phyloP scores from a whole-genome alignment of 2,888 invertebrate genomes.

The Notocelia uddmanniana region DNA sequence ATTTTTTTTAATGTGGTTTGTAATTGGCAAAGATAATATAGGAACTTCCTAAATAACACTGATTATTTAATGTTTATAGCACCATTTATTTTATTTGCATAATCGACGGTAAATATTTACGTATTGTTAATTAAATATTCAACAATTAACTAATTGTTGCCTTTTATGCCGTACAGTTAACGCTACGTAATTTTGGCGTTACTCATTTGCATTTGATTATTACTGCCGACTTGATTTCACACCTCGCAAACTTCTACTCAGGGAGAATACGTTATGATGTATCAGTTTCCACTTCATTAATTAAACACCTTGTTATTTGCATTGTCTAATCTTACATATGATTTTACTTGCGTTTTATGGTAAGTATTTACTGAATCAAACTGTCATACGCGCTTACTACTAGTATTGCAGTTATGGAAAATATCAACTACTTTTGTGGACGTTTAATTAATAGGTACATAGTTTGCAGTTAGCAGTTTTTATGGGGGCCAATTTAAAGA shows the following conservation, averaged over 20 bases:
- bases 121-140: neutral
- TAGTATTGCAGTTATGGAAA: neutral
- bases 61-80: neutral
- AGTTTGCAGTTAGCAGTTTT: no score
- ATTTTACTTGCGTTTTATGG: neutral
- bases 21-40: neutral
- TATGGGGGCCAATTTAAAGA: no score
- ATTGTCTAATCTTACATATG: neutral
- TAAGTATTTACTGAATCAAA: neutral
- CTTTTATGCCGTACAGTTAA: neutral
- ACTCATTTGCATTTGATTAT: constrained; percentile 12
- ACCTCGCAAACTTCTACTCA: constrained; percentile 1
- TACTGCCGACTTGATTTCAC: neutral
- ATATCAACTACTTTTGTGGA: no score
- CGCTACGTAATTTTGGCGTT: neutral
- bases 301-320: constrained; percentile 10
- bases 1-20: no score
- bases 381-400: neutral
- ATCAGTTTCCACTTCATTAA: neutral
- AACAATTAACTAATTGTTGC: constrained; percentile 14
- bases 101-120: neutral
- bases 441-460: no score
- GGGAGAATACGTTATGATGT: neutral
- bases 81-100: constrained; percentile 6
- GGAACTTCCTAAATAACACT: neutral